phyloP scores from a whole-genome alignment of 1,140 invertebrate genomes.

The Drosophila persimilis region DNA sequence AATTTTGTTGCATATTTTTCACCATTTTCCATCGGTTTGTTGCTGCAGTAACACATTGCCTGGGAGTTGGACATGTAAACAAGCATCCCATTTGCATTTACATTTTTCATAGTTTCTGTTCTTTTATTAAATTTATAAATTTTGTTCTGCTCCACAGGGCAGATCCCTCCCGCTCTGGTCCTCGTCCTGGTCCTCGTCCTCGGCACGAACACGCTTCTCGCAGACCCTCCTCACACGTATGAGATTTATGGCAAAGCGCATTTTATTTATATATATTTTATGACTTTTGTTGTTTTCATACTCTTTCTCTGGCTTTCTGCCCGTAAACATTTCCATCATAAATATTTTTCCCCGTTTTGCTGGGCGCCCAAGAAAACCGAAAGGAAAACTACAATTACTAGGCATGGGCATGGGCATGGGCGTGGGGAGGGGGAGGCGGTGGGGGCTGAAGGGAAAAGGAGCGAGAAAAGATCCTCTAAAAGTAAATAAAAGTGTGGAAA shows the following conservation, averaged over 20 bases:
- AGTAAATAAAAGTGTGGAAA: conserved; percentile 56
- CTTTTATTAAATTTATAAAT: conserved; percentile 51
- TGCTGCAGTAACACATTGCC: conserved; percentile 21
- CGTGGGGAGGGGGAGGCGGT: neutral
- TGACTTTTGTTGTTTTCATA: conserved; percentile 42
- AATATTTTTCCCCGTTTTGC: conserved; percentile 21
- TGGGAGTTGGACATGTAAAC: conserved; percentile 26
- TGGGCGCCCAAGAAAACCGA: conserved; percentile 31
- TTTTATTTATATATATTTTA: conserved; percentile 59
- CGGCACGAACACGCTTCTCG: conserved; percentile 34
- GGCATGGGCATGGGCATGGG: neutral
- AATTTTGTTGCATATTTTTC: conserved; percentile 13
- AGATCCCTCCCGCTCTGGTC: neutral
- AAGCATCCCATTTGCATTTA: conserved; percentile 43
- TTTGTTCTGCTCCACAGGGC: neutral
- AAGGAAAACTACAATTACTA: conserved; percentile 45
- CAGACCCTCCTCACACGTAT: conserved; percentile 30
- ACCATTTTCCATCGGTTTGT: conserved; percentile 3
- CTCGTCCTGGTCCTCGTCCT: conserved; percentile 16
- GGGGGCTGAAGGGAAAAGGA: neutral
- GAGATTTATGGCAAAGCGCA: conserved; percentile 42
- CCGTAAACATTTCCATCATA: conserved; percentile 30
- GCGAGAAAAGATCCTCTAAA: conserved; percentile 24
- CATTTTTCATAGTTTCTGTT: conserved; percentile 29
- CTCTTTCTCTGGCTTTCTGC: neutral